Evolutionary conservation across 2,797 vertebrate genomes (phyloP).

Genomic region (Calcarius lapponicus): DNA sequence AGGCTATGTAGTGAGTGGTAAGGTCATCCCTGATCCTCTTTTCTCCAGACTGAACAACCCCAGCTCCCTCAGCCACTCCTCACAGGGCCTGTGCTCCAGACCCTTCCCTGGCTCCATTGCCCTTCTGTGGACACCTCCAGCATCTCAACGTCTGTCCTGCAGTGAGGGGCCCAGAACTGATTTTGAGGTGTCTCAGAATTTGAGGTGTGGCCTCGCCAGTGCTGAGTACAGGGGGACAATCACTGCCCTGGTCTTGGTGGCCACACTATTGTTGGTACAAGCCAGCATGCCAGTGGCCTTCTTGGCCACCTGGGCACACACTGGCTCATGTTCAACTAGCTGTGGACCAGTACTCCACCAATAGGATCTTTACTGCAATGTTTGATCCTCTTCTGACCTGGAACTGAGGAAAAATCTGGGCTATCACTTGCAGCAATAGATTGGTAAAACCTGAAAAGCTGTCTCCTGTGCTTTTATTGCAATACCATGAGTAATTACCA

Average conservation of each 20-base stretch:
- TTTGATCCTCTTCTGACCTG: background rate
- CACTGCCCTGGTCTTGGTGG: background rate
- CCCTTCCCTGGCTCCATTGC: rapidly evolving
- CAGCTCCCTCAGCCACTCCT: background rate
- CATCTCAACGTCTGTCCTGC: rapidly evolving
- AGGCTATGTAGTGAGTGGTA: no score
- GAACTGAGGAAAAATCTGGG: background rate
- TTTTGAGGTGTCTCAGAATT: no score
- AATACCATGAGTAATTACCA: background rate
- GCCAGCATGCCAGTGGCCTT: background rate
- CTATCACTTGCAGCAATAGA: background rate
- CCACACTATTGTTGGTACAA: background rate
- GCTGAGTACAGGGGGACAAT: no score
- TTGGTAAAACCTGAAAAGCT: background rate
- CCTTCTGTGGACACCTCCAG: background rate
- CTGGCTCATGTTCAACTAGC: background rate
- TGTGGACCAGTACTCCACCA: background rate
- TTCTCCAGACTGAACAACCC: background rate
- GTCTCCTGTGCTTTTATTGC: background rate
- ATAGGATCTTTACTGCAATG: background rate
- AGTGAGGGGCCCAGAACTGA: background rate
- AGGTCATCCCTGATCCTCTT: background rate
- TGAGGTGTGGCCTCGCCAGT: background rate
- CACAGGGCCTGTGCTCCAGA: background rate
- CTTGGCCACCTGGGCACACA: background rate